Percentiles rank a stretch among this genome's conserved stretches.
Conservation (phyloP, 2,888 invertebrate genomes). For the Tetragonula carbonaria region DNA sequence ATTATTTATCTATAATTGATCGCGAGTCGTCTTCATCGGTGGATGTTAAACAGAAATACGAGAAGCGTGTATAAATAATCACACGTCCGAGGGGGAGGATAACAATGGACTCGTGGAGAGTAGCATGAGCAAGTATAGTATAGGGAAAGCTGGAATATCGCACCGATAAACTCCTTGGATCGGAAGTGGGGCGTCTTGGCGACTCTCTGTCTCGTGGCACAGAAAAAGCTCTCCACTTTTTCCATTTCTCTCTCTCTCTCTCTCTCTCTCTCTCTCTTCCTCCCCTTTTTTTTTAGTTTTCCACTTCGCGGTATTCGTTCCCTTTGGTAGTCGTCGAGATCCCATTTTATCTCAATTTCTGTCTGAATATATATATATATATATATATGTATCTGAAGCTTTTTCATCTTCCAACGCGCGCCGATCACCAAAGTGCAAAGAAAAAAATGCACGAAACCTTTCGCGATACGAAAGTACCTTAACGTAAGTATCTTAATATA, state of each 20-base stretch:
- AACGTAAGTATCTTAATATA: too few species aligned
- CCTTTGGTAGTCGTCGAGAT: too few species aligned
- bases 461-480: too few species aligned
- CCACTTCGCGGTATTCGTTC: background rate
- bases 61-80: conserved; percentile 27
- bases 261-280: too few species aligned
- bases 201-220: conserved; percentile 71
- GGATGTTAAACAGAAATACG: conserved; percentile 34
- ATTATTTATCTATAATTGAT: background rate
- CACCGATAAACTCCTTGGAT: conserved; percentile 22
- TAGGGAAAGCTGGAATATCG: conserved; percentile 11
- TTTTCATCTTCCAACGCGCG: too few species aligned
- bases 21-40: background rate
- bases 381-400: too few species aligned
- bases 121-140: background rate
- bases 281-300: background rate
- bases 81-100: background rate
- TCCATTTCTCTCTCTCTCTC: background rate
- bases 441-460: too few species aligned
- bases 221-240: conserved; percentile 61
- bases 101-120: background rate
- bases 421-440: too few species aligned
- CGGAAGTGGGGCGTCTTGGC: conserved; percentile 71
- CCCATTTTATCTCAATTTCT: too few species aligned
- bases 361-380: too few species aligned